These are phyloP conservation scores for Ophion obscuratus DNA, from an alignment of 2,888 invertebrate genomes.

Conservation along the genomic window DNA sequence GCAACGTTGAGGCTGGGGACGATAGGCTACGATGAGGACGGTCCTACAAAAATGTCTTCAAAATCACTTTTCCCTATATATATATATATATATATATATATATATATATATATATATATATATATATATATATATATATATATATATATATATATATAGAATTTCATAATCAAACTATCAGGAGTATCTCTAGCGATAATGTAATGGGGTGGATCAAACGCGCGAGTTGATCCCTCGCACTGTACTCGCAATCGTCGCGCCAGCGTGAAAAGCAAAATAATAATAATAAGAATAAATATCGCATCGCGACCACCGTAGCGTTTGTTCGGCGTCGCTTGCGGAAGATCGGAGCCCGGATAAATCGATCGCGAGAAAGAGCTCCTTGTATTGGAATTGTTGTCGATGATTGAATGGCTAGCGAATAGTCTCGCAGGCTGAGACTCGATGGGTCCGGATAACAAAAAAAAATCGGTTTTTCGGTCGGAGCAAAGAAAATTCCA, in stretches of 20 bases:
- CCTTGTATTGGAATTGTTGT: neutral
- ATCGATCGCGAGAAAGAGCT: neutral
- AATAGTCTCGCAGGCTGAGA: constrained; percentile 27
- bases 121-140: too few relatives aligned
- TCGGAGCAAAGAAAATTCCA: neutral
- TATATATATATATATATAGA: constrained; percentile 19
- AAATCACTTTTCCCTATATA: neutral
- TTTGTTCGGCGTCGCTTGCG: neutral
- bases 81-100: too few relatives aligned
- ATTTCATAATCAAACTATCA: constrained; percentile 60
- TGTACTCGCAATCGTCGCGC: neutral
- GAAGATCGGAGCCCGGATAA: constrained; percentile 3
- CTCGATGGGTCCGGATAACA: neutral
- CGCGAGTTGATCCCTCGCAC: too few relatives aligned
- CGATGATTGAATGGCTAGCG: neutral
- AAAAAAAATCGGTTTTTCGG: neutral
- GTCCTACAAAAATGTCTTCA: neutral
- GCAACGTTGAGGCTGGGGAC: neutral
- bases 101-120: too few relatives aligned
- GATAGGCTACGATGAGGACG: neutral
- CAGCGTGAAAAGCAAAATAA: neutral
- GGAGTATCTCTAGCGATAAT: constrained; percentile 35
- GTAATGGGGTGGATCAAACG: neutral
- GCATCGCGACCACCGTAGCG: neutral
- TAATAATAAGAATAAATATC: constrained; percentile 1